phyloP scores from a whole-genome alignment of 2,888 invertebrate species.

The Limnephilus rhombicus region DNA sequence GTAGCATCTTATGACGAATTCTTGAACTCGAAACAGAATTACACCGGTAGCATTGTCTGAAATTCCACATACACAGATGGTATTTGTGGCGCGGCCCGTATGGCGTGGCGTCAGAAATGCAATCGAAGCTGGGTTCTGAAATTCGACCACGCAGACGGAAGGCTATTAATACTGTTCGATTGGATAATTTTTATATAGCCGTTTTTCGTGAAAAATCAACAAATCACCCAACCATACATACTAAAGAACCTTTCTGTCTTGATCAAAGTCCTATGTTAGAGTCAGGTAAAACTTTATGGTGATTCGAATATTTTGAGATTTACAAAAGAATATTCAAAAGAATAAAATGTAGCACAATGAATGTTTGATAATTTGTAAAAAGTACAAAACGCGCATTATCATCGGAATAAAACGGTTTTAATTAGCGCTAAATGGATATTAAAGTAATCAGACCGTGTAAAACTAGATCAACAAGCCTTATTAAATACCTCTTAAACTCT shows the following conservation, averaged over 20 bases:
- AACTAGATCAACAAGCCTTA: background rate
- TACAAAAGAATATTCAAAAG: background rate
- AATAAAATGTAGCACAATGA: background rate
- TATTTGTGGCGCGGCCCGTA: no score
- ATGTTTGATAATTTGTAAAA: conserved; percentile 6
- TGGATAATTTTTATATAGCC: no score
- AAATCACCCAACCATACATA: background rate
- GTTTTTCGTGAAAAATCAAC: no score
- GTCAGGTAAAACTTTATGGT: background rate
- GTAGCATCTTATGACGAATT: no score
- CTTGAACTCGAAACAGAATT: no score
- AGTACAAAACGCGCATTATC: conserved; percentile 5
- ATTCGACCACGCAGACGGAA: no score
- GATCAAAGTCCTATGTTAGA: background rate
- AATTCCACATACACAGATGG: no score
- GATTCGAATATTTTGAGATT: background rate
- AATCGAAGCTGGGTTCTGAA: no score
- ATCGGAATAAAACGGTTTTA: background rate
- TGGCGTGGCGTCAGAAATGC: no score
- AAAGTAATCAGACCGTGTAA: conserved; percentile 17
- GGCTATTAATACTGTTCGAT: no score
- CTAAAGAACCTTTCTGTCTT: background rate
- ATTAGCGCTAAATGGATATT: background rate
- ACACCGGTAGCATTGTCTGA: no score
- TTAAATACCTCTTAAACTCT: background rate